A percentile compares a stretch with the other conserved stretches of the same genome.
Evolutionary conservation across 1,140 invertebrate species (phyloP).

Genomic region (Teleopsis dalmanni): DNA sequence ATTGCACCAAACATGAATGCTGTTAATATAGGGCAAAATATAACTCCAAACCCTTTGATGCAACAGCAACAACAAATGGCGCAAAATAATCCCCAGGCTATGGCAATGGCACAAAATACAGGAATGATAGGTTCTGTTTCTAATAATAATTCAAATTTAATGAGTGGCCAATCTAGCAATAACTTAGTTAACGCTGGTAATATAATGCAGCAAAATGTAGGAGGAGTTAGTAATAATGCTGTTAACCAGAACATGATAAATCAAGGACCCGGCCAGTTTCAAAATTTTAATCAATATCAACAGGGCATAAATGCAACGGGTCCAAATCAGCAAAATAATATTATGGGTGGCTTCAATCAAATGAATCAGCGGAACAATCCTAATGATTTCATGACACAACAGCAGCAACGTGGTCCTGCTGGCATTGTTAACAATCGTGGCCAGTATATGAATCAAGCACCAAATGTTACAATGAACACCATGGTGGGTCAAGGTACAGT

Average conservation of each 20-base stretch:
- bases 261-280: slow-evolving; percentile 36
- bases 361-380: slow-evolving; percentile 44
- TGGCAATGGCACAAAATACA: slow-evolving; percentile 47
- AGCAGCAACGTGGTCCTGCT: slow-evolving; percentile 44
- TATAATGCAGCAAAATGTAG: slow-evolving; percentile 26
- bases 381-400: slow-evolving; percentile 47
- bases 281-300: slow-evolving; percentile 38
- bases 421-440: slow-evolving; percentile 43
- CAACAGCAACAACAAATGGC: slow-evolving; percentile 47
- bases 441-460: slow-evolving; percentile 41
- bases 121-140: slow-evolving; percentile 25
- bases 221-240: not conserved
- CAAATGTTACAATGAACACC: slow-evolving; percentile 48
- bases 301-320: slow-evolving; percentile 23
- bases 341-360: slow-evolving; percentile 44
- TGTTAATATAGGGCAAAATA: slow-evolving; percentile 44
- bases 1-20: slow-evolving; percentile 48
- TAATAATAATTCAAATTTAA: slow-evolving; percentile 12
- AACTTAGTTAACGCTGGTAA: slow-evolving; percentile 26
- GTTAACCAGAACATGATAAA: slow-evolving; percentile 29
- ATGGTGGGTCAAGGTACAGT: slow-evolving; percentile 47
- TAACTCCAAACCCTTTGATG: slow-evolving; percentile 47
- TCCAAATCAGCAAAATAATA: slow-evolving; percentile 40
- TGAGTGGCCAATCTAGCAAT: slow-evolving; percentile 20
- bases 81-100: slow-evolving; percentile 43